Evolutionary conservation across 2,113 vertebrate genomes (phyloP).

Genomic region (Hippocampus comes): DNA sequence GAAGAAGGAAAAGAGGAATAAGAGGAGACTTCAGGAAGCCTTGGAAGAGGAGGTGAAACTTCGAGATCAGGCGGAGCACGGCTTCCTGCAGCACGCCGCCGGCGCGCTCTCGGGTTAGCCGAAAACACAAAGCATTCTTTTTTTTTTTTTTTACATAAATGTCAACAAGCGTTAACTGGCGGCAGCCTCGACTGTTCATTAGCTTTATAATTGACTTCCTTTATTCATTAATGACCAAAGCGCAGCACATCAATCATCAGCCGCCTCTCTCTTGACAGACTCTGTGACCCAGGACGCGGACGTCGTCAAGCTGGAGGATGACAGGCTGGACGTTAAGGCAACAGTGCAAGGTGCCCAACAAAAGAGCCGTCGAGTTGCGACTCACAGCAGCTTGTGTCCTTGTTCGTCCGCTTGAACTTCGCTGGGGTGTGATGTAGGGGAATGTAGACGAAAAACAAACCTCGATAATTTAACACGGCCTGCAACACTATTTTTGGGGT

Average conservation of each 20-base stretch:
- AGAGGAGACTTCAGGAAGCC: conserved; percentile 70
- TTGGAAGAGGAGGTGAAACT: conserved; percentile 71
- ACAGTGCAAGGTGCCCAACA: conserved; percentile 94
- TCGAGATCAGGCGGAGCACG: conserved; percentile 69
- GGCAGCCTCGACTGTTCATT: conserved; percentile 51
- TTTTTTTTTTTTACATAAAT: conserved; percentile 29
- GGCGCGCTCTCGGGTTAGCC: conserved; percentile 56
- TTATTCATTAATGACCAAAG: conserved; percentile 64
- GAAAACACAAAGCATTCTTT: conserved; percentile 15
- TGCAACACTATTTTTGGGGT: neutral
- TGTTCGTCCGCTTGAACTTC: neutral
- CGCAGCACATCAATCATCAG: conserved; percentile 65
- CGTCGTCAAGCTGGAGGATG: conserved; percentile 84
- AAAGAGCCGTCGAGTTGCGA: conserved; percentile 34
- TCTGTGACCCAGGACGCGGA: conserved; percentile 93
- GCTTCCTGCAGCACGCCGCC: conserved; percentile 55
- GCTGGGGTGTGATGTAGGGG: neutral
- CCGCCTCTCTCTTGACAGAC: conserved; percentile 84
- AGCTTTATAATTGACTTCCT: conserved; percentile 59
- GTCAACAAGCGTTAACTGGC: conserved; percentile 39
- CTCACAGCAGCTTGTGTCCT: neutral
- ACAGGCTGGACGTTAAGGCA: conserved; percentile 93
- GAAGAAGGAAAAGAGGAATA: conserved; percentile 72
- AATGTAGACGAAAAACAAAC: neutral
- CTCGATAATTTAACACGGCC: neutral